Evolutionary conservation across 2,797 vertebrate genomes (phyloP).

Genomic region (Sebastes matsubarae): DNA sequence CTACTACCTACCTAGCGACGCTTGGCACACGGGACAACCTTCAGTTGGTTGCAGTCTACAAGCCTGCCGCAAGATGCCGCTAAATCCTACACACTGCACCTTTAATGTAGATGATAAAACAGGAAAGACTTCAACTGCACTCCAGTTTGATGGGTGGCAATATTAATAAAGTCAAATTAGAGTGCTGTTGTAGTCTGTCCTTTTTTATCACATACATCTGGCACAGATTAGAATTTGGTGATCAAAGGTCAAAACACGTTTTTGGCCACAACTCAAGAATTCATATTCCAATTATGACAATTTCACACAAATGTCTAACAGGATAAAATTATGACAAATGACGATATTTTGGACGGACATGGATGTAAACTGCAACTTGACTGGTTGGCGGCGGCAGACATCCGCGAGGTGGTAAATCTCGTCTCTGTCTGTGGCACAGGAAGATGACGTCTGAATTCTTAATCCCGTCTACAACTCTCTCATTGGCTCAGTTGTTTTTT

Average conservation of each 20-base stretch:
- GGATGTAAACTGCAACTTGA: not conserved
- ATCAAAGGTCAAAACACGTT: too few species aligned
- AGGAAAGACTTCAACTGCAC: too few species aligned
- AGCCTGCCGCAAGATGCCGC: too few species aligned
- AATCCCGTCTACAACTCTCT: not conserved
- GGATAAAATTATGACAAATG: not conserved
- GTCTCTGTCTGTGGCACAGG: not conserved
- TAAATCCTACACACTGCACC: too few species aligned
- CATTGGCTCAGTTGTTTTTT: not conserved
- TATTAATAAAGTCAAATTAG: not conserved
- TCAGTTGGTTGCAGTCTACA: too few species aligned
- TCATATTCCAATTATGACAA: not conserved
- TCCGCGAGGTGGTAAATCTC: not conserved
- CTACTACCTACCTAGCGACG: too few species aligned
- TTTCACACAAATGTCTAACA: not conserved
- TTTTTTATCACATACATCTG: not conserved
- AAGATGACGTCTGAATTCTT: not conserved
- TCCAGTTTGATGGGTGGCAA: too few species aligned
- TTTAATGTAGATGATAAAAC: too few species aligned
- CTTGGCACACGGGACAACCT: too few species aligned
- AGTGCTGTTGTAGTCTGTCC: not conserved
- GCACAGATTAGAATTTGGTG: not conserved
- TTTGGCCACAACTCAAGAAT: too few species aligned
- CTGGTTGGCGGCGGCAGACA: not conserved
- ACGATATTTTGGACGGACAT: not conserved